A percentile compares a stretch with the other conserved stretches of the same genome.
These are phyloP conservation scores for Eleginops maclovinus DNA, from an alignment of 2,113 vertebrate species.

Conservation along the genomic window DNA sequence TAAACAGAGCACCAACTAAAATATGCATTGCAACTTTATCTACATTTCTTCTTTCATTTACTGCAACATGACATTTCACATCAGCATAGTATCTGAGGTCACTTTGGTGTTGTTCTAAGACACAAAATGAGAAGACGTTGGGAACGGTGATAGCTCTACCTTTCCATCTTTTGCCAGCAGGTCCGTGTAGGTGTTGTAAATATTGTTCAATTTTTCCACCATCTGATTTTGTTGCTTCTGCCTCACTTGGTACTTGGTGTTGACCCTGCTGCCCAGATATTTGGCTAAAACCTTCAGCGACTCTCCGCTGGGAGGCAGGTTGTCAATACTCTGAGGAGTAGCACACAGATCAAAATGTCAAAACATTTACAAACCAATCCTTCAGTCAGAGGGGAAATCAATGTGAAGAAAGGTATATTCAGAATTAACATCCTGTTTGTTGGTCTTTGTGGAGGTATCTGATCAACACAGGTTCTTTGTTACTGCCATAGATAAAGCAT, in stretches of 20 bases:
- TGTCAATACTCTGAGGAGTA: slow-evolving; percentile 82
- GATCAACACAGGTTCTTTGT: slow-evolving; percentile 43
- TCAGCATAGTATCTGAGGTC: not conserved
- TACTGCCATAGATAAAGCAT: slow-evolving; percentile 32
- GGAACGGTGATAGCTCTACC: slow-evolving; percentile 77
- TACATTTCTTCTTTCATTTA: not conserved
- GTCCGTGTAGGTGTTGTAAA: slow-evolving; percentile 85
- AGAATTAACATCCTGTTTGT: slow-evolving; percentile 7
- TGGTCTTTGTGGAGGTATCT: not conserved
- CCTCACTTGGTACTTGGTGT: slow-evolving; percentile 81
- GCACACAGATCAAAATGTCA: slow-evolving; percentile 24
- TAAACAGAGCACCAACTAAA: not conserved
- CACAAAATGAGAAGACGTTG: not conserved
- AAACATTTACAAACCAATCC: not conserved
- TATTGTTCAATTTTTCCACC: slow-evolving; percentile 79
- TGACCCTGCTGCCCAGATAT: slow-evolving; percentile 85
- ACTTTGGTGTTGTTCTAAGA: not conserved
- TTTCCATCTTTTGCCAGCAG: slow-evolving; percentile 88
- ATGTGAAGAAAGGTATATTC: not conserved
- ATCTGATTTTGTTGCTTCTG: slow-evolving; percentile 80
- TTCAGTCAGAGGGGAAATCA: slow-evolving; percentile 16
- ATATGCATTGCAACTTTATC: too few species aligned
- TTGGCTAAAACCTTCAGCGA: slow-evolving; percentile 84
- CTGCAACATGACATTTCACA: not conserved
- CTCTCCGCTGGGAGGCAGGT: slow-evolving; percentile 87